phyloP scores from a whole-genome alignment of 2,888 invertebrate species.

The Ophion costatus region DNA sequence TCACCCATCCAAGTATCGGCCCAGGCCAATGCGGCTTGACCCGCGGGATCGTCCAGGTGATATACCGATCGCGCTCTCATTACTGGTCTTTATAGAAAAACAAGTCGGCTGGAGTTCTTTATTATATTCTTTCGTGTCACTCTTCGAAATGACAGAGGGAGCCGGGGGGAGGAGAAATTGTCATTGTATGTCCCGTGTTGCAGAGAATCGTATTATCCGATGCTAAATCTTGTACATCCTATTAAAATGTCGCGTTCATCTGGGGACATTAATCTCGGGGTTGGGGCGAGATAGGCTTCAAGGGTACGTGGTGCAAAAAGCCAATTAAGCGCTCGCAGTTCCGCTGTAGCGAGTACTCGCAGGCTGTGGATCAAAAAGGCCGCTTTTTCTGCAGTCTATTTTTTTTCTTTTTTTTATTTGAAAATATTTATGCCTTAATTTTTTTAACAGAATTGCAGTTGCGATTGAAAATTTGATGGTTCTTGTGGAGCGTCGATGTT shows the following conservation, averaged over 20 bases:
- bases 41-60: too few relatives aligned
- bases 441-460: neutral
- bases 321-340: neutral
- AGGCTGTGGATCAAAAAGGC: neutral
- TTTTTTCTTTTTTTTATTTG: too few relatives aligned
- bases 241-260: neutral
- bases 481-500: neutral
- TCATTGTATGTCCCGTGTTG: neutral
- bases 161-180: neutral
- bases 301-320: neutral
- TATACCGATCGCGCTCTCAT: too few relatives aligned
- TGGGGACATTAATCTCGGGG: neutral
- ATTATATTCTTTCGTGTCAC: neutral
- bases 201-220: neutral
- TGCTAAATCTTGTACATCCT: neutral
- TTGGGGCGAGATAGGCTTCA: neutral
- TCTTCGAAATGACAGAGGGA: neutral
- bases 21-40: neutral
- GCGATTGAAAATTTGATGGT: conserved; percentile 6
- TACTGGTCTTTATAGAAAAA: too few relatives aligned
- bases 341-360: neutral
- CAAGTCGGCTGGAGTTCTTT: neutral
- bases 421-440: too few relatives aligned
- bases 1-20: neutral
- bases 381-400: neutral